Evolutionary conservation across 1,140 invertebrate genomes (phyloP).

Genomic region (Tetranychus urticae): DNA sequence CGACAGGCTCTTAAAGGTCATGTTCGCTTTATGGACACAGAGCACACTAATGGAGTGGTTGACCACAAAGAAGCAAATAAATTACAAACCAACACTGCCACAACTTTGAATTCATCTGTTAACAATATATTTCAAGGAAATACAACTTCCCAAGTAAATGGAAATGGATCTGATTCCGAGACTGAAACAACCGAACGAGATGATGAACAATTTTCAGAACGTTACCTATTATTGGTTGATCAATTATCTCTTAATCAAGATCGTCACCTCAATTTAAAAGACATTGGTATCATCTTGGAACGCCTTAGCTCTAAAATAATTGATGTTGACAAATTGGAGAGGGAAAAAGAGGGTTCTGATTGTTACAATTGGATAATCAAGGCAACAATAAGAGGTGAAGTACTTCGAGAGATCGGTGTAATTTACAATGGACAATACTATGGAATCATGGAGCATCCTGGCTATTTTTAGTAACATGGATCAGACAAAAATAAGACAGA

Average conservation of each 20-base stretch:
- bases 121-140: conserved; percentile 28
- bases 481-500: too few species aligned
- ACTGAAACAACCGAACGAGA: conserved; percentile 54
- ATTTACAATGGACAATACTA: conserved; percentile 89
- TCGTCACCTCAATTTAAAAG: conserved; percentile 67
- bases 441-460: conserved; percentile 22
- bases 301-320: conserved; percentile 70
- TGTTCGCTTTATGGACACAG: conserved; percentile 12
- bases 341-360: conserved; percentile 67
- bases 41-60: neutral
- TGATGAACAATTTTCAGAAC: conserved; percentile 31
- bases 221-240: conserved; percentile 72
- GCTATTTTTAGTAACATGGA: neutral
- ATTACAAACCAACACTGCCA: too few species aligned
- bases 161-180: conserved; percentile 64
- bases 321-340: conserved; percentile 66
- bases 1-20: conserved; percentile 1
- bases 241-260: conserved; percentile 62
- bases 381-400: conserved; percentile 67
- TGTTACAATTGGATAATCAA: conserved; percentile 85
- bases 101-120: conserved; percentile 8
- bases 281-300: conserved; percentile 79
- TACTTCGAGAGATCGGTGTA: conserved; percentile 62
- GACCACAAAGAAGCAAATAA: neutral
- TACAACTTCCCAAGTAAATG: neutral